These are phyloP conservation scores for Hippocampus mohnikei DNA, from an alignment of 2,113 vertebrate genomes.

Conservation along the genomic window DNA sequence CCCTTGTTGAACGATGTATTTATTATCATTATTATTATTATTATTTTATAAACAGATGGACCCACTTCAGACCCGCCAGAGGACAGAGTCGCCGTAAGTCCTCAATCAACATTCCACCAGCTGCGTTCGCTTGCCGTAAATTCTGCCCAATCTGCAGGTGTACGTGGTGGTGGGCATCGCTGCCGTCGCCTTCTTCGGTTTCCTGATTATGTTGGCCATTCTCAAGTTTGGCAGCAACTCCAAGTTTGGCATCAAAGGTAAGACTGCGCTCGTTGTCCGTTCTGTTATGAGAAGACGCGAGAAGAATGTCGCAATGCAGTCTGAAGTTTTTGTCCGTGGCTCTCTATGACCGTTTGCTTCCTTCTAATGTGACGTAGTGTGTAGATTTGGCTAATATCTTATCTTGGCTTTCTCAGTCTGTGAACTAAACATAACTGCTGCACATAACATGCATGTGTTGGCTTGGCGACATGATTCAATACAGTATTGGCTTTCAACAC, in stretches of 20 bases:
- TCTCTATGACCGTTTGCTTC: no score
- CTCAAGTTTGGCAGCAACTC: slow-evolving; percentile 96
- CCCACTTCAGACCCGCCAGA: slow-evolving; percentile 77
- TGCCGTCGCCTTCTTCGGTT: slow-evolving; percentile 88
- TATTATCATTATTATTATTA: not conserved
- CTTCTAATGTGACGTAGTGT: slow-evolving; percentile 22
- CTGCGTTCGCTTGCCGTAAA: not conserved
- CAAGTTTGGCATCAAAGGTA: slow-evolving; percentile 99
- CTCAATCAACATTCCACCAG: not conserved
- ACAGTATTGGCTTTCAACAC: not conserved
- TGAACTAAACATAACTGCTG: slow-evolving; percentile 37
- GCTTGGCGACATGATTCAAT: not conserved
- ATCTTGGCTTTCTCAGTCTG: slow-evolving; percentile 10
- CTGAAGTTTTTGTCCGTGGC: not conserved
- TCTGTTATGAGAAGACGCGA: no score
- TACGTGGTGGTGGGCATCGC: slow-evolving; percentile 96
- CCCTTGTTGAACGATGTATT: not conserved
- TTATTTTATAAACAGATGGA: slow-evolving; percentile 71
- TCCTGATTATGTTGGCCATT: slow-evolving; percentile 91
- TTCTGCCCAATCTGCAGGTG: slow-evolving; percentile 70
- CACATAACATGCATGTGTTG: not conserved
- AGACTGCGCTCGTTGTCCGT: slow-evolving; percentile 41
- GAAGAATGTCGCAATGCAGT: not conserved
- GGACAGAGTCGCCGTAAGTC: slow-evolving; percentile 92
- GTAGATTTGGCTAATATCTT: slow-evolving; percentile 1